A percentile compares a stretch with the other conserved stretches of the same genome.
phyloP scores from a whole-genome alignment of 2,888 invertebrate genomes.

The Nephrotoma appendiculata region DNA sequence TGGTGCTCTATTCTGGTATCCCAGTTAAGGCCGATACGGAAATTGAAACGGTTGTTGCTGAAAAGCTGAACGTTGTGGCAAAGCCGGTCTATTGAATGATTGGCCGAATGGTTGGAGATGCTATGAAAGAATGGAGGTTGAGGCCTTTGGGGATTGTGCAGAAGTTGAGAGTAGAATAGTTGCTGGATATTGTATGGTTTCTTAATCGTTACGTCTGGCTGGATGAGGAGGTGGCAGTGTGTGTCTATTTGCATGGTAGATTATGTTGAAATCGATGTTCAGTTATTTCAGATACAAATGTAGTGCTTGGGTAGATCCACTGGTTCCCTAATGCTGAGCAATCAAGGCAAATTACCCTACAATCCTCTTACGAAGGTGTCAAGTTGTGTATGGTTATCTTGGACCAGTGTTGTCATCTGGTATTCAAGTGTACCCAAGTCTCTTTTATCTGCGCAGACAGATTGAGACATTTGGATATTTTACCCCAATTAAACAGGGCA shows the following conservation, averaged over 20 bases:
- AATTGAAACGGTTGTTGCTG: not conserved
- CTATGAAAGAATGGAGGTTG: not conserved
- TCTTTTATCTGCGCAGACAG: too few relatives aligned
- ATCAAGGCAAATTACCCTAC: constrained; percentile 7
- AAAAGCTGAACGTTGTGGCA: not conserved
- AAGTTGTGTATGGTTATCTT: constrained; percentile 3
- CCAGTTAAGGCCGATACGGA: not conserved
- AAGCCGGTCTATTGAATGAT: not conserved
- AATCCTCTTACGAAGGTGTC: constrained; percentile 10
- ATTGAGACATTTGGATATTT: too few relatives aligned
- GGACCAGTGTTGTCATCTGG: constrained; percentile 8
- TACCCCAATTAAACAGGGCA: too few relatives aligned
- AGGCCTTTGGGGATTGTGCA: not conserved
- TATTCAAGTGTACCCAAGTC: constrained; percentile 4
- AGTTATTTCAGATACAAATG: constrained; percentile 7
- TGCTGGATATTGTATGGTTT: not conserved
- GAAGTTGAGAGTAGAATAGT: not conserved
- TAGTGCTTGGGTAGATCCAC: constrained; percentile 7
- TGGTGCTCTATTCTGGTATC: not conserved
- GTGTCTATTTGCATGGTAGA: not conserved
- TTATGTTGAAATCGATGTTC: not conserved
- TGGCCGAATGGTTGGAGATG: not conserved
- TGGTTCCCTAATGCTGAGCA: constrained; percentile 8
- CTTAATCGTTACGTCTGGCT: not conserved
- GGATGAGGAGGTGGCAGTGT: not conserved